Percentiles rank a stretch among this genome's conserved stretches.
Evolutionary conservation across 2,113 vertebrate genomes (phyloP).

Genomic region (Okapia johnstoni): DNA sequence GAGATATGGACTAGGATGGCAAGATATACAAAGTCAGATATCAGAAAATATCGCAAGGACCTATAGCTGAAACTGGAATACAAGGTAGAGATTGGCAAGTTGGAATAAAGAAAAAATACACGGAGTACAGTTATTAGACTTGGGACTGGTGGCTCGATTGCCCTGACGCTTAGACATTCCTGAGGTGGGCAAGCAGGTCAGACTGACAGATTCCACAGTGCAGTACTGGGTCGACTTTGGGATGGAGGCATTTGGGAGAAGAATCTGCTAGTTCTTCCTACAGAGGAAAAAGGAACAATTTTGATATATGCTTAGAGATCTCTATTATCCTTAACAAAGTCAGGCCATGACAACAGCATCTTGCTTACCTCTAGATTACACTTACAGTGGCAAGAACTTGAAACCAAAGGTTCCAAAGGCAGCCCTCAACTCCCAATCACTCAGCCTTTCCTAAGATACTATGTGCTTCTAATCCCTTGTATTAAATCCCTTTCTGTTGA

Average conservation of each 20-base stretch:
- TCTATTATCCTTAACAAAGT: neutral
- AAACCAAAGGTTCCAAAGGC: neutral
- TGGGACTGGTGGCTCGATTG: neutral
- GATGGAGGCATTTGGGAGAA: neutral
- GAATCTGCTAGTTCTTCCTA: neutral
- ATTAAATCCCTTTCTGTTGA: neutral
- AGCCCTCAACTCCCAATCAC: neutral
- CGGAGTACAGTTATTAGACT: neutral
- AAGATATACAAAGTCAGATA: neutral
- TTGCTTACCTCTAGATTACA: neutral
- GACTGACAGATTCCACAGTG: neutral
- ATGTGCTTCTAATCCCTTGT: neutral
- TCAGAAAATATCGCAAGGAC: neutral
- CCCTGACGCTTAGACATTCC: neutral
- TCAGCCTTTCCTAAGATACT: neutral
- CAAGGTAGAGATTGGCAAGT: neutral
- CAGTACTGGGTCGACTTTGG: neutral
- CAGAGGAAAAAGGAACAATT: neutral
- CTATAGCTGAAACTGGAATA: neutral
- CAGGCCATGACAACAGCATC: accelerated
- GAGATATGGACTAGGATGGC: neutral
- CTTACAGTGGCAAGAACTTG: neutral
- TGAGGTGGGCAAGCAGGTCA: neutral
- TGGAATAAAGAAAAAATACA: neutral
- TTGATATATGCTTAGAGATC: neutral